phyloP scores from a whole-genome alignment of 2,113 vertebrate genomes.

The Oostethus manadensis region DNA sequence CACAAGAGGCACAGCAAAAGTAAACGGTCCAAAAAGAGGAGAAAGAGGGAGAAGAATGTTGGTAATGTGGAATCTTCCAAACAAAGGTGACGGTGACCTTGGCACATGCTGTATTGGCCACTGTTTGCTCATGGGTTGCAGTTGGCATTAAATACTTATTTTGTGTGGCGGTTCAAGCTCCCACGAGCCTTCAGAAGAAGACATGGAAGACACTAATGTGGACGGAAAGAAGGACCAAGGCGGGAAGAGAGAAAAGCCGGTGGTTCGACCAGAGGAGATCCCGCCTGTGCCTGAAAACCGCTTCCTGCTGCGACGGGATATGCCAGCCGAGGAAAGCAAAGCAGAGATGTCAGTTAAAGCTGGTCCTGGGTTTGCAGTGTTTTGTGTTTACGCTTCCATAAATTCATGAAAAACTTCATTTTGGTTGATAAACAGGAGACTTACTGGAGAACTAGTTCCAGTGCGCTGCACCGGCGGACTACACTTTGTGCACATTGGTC shows the following conservation, averaged over 20 bases:
- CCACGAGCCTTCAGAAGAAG: slow-evolving; percentile 71
- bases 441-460: no score
- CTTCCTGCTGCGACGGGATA: slow-evolving; percentile 88
- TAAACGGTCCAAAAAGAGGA: slow-evolving; percentile 77
- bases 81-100: slow-evolving; percentile 28
- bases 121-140: background rate
- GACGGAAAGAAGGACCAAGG: slow-evolving; percentile 70
- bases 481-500: no score
- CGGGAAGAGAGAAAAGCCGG: slow-evolving; percentile 86
- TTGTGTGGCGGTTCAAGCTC: slow-evolving; percentile 6
- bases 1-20: slow-evolving; percentile 75
- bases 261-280: slow-evolving; percentile 95
- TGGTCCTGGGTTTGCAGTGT: no score
- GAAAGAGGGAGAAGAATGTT: slow-evolving; percentile 68
- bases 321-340: slow-evolving; percentile 73
- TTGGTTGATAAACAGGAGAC: no score
- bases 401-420: no score
- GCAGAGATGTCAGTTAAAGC: slow-evolving; percentile 75
- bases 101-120: background rate
- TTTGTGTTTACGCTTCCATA: no score
- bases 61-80: slow-evolving; percentile 1
- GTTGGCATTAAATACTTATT: slow-evolving; percentile 14
- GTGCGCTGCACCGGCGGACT: no score
- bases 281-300: slow-evolving; percentile 96
- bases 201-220: slow-evolving; percentile 68